phyloP scores from a whole-genome alignment of 2,797 vertebrate genomes.

The Nothura maculosa region DNA sequence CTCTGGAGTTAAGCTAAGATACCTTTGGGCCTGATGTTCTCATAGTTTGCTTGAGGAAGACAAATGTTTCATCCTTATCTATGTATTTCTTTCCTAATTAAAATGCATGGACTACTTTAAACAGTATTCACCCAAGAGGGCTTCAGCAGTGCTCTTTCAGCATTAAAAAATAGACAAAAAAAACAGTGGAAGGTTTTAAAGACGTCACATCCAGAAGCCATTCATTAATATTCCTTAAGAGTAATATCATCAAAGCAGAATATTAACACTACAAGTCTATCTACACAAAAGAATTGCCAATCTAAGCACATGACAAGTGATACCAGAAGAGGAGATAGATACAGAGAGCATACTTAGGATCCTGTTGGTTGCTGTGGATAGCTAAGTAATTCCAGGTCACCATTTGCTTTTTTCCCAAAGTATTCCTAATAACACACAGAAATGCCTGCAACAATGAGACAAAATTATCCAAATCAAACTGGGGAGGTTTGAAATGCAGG shows the following conservation, averaged over 20 bases:
- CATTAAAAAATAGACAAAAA: background rate
- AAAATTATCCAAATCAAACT: conserved; percentile 60
- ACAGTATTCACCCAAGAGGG: conserved; percentile 35
- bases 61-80: conserved; percentile 69
- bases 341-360: background rate
- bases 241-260: conserved; percentile 58
- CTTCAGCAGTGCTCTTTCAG: conserved; percentile 42
- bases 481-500: conserved; percentile 23
- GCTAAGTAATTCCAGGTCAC: conserved; percentile 43
- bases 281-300: conserved; percentile 57
- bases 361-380: background rate
- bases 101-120: conserved; percentile 69
- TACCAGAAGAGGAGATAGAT: conserved; percentile 38
- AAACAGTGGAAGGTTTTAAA: conserved; percentile 26
- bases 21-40: conserved; percentile 47
- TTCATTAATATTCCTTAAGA: conserved; percentile 61
- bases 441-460: background rate
- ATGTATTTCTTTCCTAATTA: conserved; percentile 71
- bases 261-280: conserved; percentile 67
- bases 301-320: conserved; percentile 44
- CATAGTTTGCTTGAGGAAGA: conserved; percentile 57
- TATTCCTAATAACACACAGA: conserved; percentile 40
- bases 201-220: background rate
- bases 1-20: conserved; percentile 43
- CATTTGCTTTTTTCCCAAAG: conserved; percentile 52